Conservation (phyloP, 2,797 vertebrate species). For the Chaenodraco wilsoni region DNA sequence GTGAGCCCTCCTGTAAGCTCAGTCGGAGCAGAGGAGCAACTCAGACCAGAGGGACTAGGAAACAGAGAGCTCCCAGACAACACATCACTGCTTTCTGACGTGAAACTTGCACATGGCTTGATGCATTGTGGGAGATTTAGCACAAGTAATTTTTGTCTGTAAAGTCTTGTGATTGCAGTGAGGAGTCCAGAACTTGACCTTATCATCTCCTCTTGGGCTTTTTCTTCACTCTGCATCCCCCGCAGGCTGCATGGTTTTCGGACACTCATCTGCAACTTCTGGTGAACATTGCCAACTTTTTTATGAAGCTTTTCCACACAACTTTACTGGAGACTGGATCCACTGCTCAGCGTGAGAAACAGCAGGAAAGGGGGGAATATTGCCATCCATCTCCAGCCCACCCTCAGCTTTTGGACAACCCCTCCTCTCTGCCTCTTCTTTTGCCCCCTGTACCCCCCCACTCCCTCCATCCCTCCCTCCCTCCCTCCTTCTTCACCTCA, state of each 20-base stretch:
- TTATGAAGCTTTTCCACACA: constrained; percentile 40
- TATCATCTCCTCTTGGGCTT: constrained; percentile 54
- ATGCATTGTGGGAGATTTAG: constrained; percentile 47
- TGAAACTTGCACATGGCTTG: constrained; percentile 52
- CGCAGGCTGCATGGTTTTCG: constrained; percentile 31
- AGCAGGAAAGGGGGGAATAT: constrained; percentile 58
- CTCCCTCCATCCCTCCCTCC: constrained; percentile 40
- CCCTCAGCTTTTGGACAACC: constrained; percentile 66
- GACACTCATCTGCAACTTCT: constrained; percentile 49
- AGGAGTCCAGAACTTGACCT: constrained; percentile 59
- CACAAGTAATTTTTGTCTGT: constrained; percentile 47
- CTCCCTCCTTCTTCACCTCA: constrained; percentile 59
- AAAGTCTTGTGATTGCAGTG: constrained; percentile 28
- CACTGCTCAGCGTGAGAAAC: constrained; percentile 60
- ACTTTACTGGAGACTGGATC: constrained; percentile 45
- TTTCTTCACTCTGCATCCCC: constrained; percentile 35
- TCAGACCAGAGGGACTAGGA: constrained; percentile 61
- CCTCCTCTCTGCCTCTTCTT: constrained; percentile 71
- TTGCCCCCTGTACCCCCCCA: constrained; percentile 64
- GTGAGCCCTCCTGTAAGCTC: constrained; percentile 78
- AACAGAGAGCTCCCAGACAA: constrained; percentile 60
- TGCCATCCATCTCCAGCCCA: constrained; percentile 72
- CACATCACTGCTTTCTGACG: constrained; percentile 47
- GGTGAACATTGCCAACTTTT: constrained; percentile 30
- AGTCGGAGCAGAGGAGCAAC: constrained; percentile 74